Evolutionary conservation across 1,140 invertebrate species (phyloP).

Genomic region (Micrasema minimum): DNA sequence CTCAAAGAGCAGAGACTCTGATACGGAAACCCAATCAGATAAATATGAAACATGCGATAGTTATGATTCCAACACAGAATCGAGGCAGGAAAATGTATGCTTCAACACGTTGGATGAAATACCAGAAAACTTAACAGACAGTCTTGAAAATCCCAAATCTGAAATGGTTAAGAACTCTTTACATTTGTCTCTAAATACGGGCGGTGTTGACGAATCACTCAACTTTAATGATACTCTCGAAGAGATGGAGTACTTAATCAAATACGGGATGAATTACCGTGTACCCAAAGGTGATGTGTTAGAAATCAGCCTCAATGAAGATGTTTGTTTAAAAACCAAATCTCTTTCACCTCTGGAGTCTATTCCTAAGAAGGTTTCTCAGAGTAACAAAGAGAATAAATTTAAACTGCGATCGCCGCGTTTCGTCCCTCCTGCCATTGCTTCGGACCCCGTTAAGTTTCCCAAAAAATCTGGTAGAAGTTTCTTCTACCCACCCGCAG

Average conservation of each 20-base stretch:
- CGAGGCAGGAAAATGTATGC: constrained; percentile 3
- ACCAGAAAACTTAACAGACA: neutral
- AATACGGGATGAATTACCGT: constrained; percentile 56
- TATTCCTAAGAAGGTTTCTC: neutral
- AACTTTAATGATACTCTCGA: constrained; percentile 63
- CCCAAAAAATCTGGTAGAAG: constrained; percentile 26
- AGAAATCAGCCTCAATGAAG: neutral
- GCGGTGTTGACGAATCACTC: constrained; percentile 39
- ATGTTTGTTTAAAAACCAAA: neutral
- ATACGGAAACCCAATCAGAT: constrained; percentile 3
- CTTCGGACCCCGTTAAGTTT: constrained; percentile 16
- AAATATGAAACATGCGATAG: constrained; percentile 30
- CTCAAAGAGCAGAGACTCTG: constrained; percentile 12
- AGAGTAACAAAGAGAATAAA: constrained; percentile 20
- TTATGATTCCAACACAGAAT: constrained; percentile 19
- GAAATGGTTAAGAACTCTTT: neutral
- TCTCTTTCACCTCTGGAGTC: neutral
- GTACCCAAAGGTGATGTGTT: neutral
- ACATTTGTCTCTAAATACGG: neutral
- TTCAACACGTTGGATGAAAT: constrained; percentile 16
- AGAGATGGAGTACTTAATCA: constrained; percentile 60
- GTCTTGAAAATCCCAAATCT: neutral
- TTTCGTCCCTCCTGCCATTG: constrained; percentile 10
- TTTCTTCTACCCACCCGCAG: constrained; percentile 24
- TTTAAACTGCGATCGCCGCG: constrained; percentile 21